Evolutionary conservation across 2,888 invertebrate species (phyloP), one percentile per base, ranked within the genome.

Genomic region (Ornithoptera priamus): DNA sequence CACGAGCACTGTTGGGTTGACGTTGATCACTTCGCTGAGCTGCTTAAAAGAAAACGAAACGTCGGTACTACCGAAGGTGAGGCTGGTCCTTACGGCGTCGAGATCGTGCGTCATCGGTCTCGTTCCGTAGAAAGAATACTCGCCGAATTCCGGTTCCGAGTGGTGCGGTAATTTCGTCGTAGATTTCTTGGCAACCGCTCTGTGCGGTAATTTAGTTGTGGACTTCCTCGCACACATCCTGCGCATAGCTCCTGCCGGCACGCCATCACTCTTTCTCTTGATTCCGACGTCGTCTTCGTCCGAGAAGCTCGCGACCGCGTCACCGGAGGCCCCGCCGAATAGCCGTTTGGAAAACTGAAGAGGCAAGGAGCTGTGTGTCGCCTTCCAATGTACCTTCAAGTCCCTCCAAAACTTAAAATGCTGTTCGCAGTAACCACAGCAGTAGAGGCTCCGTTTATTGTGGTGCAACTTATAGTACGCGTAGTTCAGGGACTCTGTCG

Each of bases 1-100:
- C 53, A 94, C 78, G 24, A 85, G 62, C 17, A 95, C 90, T 70
- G 75, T 78, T 1, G 94, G 93, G 70, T 93, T 84, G 61, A 94
- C 89, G 65, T 94, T 88, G 17, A 94, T 83, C 8, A 94, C 81
- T 69, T 92, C 90, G 53, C 89, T 88, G 57, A 95, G 82, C 68
- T 93, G 92, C 17, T 88, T 84, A 62, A 94, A 87, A 15, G 92
- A 90, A 24, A 88, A 81, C 6, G 83, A 80, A 71, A 94, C 87
- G 71, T 85, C 81, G 18, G 87, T 88, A n/a, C 93, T 93, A 50
- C 89, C 91, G 65, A 94, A 86, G 0, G 93, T 89, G 85, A 94
- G 92, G 0, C 89, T 85, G 0, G 94, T 93, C 2, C 85, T 93
- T 0, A 94, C 86, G 10, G 89, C 84, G 0, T 81, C 79, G 61